Evolutionary conservation across 2,888 invertebrate genomes (phyloP), one percentile per base, ranked within the genome.

Genomic region (Drosophila emarginata): DNA sequence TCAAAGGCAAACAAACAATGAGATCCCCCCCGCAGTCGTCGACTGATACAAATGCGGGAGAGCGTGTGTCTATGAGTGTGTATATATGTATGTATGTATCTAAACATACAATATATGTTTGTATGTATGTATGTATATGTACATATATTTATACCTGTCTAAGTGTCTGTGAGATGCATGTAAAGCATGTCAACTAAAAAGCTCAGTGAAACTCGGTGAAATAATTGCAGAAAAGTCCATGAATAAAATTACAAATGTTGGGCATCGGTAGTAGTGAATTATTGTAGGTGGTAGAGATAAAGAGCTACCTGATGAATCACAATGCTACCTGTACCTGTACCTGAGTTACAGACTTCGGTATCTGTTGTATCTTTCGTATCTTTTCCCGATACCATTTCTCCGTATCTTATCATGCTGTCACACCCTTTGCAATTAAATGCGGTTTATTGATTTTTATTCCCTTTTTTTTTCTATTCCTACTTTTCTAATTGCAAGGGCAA

Each of bases 201-300:
- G 78, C 79, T 64, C 83, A 88, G 88, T 84, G 87, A 85, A 88
- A 85, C 87, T 86, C 80, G 79, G 74, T 72, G 84, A 86, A 88
- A 83, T 81, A 87, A 79, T 85, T 82, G 82, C 77, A 74, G 81
- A 76, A 80, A 78, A 36, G 87, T 74, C 76, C 84, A 73, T 72
- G 74, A 68, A 80, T 74, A 67, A 78, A 73, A 76, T 72, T 75
- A 71, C 72, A 72, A 74, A 78, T 72, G 76, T 78, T 79, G 78
- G 70, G 80, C 78, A 72, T 79, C 21, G 45, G 21, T 77, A 61
- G 67, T 71, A 64, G 74, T 70, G 56, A 67, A 7, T 2, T n/a
- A 23, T 18, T 37, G 14, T 56, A 12, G 12, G 37, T 32, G 36
- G 28, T 1, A n/a, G 37, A 37, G 37, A 14, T 4, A 32, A 32